Conservation (phyloP, 2,797 vertebrate species). For the Ptychobarbus kaznakovi region DNA sequence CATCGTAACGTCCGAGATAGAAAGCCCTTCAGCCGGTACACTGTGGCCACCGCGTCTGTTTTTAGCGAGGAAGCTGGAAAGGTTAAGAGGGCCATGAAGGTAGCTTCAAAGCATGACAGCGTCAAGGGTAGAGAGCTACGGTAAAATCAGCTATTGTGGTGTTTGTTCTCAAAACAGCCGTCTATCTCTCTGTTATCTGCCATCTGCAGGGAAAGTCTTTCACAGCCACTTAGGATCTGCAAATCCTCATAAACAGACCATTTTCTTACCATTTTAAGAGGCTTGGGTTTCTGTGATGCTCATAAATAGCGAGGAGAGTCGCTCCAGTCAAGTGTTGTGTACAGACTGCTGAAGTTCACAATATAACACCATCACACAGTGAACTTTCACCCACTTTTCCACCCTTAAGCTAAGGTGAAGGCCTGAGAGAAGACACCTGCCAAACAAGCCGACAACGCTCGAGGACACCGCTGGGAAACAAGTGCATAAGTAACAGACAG, state of each 20-base stretch:
- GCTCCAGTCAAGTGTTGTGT: background rate
- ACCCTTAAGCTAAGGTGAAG: background rate
- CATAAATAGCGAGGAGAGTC: background rate
- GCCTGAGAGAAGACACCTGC: background rate
- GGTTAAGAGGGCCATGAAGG: constrained; percentile 11
- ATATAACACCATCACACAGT: constrained; percentile 22
- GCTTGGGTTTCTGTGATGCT: background rate
- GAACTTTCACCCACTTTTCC: constrained; percentile 52
- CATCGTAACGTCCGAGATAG: background rate
- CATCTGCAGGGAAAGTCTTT: background rate
- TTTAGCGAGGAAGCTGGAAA: constrained; percentile 30
- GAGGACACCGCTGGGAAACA: background rate
- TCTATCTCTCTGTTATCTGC: background rate
- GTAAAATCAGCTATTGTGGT: background rate
- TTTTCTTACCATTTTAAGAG: constrained; percentile 17
- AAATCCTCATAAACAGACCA: background rate
- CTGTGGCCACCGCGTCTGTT: constrained; percentile 24
- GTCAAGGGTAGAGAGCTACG: background rate
- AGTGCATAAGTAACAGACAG: background rate
- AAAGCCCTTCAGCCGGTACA: background rate
- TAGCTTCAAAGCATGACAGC: background rate
- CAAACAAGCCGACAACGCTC: background rate
- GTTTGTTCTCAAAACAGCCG: constrained; percentile 32
- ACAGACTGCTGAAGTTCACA: constrained; percentile 14
- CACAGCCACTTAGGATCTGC: background rate